Evolutionary conservation across 2,888 invertebrate species (phyloP), one percentile per base, ranked within the genome.

Genomic region (Herminia tarsipennalis): DNA sequence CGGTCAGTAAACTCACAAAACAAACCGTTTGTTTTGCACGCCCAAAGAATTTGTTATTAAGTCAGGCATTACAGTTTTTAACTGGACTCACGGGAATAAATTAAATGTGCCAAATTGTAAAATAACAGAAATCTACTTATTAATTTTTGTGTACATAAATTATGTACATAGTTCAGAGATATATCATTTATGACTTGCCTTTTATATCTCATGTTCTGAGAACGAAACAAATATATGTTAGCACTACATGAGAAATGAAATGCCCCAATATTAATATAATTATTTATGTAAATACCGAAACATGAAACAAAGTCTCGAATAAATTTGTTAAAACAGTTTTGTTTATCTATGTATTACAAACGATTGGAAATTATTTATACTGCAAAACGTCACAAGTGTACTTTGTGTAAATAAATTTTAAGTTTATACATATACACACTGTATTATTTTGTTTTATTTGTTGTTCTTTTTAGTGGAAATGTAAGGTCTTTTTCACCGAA

Each of bases 391-490:
- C 89, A 90, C 88, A 88, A 88, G 80, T 86, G 76, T 88, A 87
- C 83, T 83, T 84, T 88, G 87, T 91, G 90, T 89, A 90, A 90
- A 91, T 91, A 91, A 87, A 89, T 83, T 78, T 81, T 86, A 87
- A 85, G 87, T 88, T 89, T 89, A 88, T 82, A 80, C 86, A 82
- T 89, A 89, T 86, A 89, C 87, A 88, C 86, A 64, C 87, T 87
- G 88, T 88, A 88, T n/a, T n/a, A n/a, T n/a, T n/a, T n/a, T n/a
- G n/a, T n/a, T n/a, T n/a, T n/a, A n/a, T 62, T 59, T 59, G 33
- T 74, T 64, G 77, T 87, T 87, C 87, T 75, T 81, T 80, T 83
- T 35, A 17, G 0, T 9, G 1, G 9, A 2, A 9, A 4, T 24
- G n/a, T n/a, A n/a, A n/a, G n/a, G n/a, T n/a, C n/a, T n/a, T n/a